These are phyloP conservation scores for Fulica atra DNA, from an alignment of 2,113 vertebrate species.

Conservation along the genomic window DNA sequence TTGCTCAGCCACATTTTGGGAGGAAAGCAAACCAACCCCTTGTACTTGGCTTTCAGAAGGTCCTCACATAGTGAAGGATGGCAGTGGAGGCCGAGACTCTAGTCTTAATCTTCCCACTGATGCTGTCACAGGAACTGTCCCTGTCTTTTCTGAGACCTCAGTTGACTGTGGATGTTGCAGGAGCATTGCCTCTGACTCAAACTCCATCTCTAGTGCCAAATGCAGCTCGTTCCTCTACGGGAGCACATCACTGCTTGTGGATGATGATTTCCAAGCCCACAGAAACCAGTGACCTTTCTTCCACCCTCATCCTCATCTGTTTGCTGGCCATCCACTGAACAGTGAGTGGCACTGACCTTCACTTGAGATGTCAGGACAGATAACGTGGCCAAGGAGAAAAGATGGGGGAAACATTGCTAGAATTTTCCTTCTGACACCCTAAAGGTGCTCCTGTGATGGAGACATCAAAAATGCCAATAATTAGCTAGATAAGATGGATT, in stretches of 20 bases:
- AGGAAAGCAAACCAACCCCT: background rate
- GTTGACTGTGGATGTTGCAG: background rate
- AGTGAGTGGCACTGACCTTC: background rate
- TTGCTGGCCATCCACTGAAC: background rate
- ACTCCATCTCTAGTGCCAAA: background rate
- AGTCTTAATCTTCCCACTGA: background rate
- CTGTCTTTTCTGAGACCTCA: background rate
- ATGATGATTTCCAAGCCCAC: background rate
- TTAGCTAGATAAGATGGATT: background rate
- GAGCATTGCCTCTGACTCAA: background rate
- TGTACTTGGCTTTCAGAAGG: background rate
- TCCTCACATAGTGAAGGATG: background rate
- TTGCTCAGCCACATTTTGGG: background rate
- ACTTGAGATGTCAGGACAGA: background rate
- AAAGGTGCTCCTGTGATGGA: background rate
- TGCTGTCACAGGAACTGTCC: background rate
- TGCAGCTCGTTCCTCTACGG: background rate
- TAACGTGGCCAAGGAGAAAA: background rate
- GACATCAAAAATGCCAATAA: background rate
- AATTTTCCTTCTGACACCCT: background rate
- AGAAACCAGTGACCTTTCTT: background rate
- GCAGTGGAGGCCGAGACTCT: background rate
- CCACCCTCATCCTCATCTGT: background rate
- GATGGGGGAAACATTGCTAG: background rate
- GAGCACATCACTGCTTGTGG: background rate